phyloP scores from a whole-genome alignment of 1,140 invertebrate genomes.

The Aphelinus atriplicis region DNA sequence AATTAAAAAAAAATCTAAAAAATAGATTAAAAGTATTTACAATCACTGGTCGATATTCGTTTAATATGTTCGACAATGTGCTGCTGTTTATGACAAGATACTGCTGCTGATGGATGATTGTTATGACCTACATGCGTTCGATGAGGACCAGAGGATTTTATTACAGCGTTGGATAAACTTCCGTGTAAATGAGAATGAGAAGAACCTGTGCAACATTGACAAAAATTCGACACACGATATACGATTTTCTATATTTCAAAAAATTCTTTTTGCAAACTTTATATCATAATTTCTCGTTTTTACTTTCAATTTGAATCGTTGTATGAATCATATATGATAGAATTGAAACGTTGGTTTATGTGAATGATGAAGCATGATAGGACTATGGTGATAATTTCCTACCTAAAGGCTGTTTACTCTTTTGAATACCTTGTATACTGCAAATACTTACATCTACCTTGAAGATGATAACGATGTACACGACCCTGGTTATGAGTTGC shows the following conservation, averaged over 20 bases:
- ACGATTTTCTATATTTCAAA: background rate
- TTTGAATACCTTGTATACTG: too few species aligned
- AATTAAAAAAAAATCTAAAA: conserved; percentile 26
- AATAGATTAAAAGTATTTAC: conserved; percentile 55
- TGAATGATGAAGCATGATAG: conserved; percentile 15
- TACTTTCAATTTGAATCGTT: background rate
- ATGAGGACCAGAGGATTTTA: conserved; percentile 52
- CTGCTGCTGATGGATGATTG: conserved; percentile 52
- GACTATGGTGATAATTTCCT: conserved; percentile 20
- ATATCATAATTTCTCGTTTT: background rate
- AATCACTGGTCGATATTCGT: conserved; percentile 62
- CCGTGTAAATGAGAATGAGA: conserved; percentile 55
- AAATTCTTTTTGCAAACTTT: background rate
- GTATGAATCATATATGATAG: too few species aligned
- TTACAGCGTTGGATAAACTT: conserved; percentile 49
- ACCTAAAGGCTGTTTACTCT: background rate
- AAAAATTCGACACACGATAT: conserved; percentile 32
- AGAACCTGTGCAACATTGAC: conserved; percentile 47
- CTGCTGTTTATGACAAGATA: conserved; percentile 60
- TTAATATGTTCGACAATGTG: conserved; percentile 65
- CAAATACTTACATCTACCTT: conserved; percentile 48
- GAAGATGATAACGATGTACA: conserved; percentile 44
- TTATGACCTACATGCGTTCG: conserved; percentile 54
- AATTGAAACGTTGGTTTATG: background rate
- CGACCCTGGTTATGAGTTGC: conserved; percentile 50